A percentile compares a stretch with the other conserved stretches of the same genome.
phyloP scores from a whole-genome alignment of 1,140 invertebrate genomes.

The Brachionus asplanchnoidis region DNA sequence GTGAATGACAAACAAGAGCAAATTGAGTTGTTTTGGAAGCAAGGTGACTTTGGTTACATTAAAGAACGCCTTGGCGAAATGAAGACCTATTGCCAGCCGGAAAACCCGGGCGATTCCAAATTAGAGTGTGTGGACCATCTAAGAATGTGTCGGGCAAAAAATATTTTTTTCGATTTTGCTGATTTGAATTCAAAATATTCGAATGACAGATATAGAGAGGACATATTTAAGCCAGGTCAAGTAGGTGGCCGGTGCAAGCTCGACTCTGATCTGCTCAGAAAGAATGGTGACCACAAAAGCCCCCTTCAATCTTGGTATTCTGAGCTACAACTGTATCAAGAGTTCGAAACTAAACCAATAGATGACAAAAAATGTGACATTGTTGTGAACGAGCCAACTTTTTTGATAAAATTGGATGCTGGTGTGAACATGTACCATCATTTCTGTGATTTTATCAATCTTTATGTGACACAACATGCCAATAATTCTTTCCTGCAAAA shows the following conservation, averaged over 20 bases:
- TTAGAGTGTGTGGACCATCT: constrained; percentile 36
- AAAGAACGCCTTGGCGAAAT: constrained; percentile 72
- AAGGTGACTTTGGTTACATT: constrained; percentile 91
- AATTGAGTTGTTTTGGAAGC: constrained; percentile 75
- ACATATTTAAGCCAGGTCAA: constrained; percentile 77
- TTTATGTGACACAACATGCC: constrained; percentile 86
- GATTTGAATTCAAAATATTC: constrained; percentile 58
- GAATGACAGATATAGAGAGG: constrained; percentile 72
- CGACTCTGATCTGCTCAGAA: constrained; percentile 57
- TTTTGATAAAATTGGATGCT: constrained; percentile 94
- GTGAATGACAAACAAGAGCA: constrained; percentile 69
- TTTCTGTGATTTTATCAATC: constrained; percentile 97
- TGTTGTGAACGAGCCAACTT: constrained; percentile 81
- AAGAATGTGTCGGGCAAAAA: constrained; percentile 70
- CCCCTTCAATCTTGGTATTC: constrained; percentile 92
- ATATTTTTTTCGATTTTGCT: constrained; percentile 85
- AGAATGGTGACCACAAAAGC: constrained; percentile 79
- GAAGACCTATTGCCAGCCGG: constrained; percentile 71
- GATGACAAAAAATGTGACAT: constrained; percentile 73
- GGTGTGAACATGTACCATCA: constrained; percentile 94
- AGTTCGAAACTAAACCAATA: constrained; percentile 63
- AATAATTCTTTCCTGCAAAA: constrained; percentile 79
- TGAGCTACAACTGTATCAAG: constrained; percentile 77
- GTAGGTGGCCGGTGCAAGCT: constrained; percentile 71
- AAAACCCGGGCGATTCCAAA: constrained; percentile 60